Evolutionary conservation across 1,140 invertebrate genomes (phyloP), one percentile per base, ranked within the genome.

Genomic region (Akabosia matsudoensis): DNA sequence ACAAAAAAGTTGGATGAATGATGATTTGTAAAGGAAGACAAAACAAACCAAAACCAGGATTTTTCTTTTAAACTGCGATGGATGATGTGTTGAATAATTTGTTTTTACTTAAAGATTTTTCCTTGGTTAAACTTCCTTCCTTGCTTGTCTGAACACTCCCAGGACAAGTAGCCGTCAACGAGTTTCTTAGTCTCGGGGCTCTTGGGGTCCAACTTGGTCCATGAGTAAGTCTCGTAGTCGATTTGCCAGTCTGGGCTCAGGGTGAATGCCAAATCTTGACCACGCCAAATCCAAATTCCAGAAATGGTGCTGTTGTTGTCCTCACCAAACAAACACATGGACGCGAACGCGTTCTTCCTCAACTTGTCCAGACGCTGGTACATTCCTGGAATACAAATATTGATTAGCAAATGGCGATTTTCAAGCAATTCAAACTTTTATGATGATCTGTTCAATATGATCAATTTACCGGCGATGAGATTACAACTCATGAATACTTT

Each of bases 21-120:
- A n/a, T 33, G 64, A 75, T 74, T 30, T 33, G 74, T 45, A 77
- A 77, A 61, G 74, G 61, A 74, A 45, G 37, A 74, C 33, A 64
- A 64, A 73, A 28, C 33, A 51, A 18, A 75, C 14, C 67, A 71
- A 71, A 70, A 34, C 37, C 18, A 22, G 30, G 71, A 34, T 14
- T n/a, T n/a, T n/a, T n/a, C n/a, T n/a, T n/a, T n/a, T n/a, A n/a
- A n/a, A n/a, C n/a, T n/a, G n/a, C n/a, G n/a, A n/a, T n/a, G n/a
- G n/a, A n/a, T n/a, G n/a, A n/a, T n/a, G n/a, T n/a, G n/a, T n/a
- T n/a, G n/a, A n/a, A n/a, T n/a, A n/a, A n/a, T n/a, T 45, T 67
- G 28, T 22, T n/a, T 86, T 93, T 92, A 99, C 89, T 99, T 99
- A 89, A 99, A 99, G 85, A 99, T 96, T 88, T 99, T 99, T 86